phyloP scores from a whole-genome alignment of 2,888 invertebrate species.

The Keiferia lycopersicella region DNA sequence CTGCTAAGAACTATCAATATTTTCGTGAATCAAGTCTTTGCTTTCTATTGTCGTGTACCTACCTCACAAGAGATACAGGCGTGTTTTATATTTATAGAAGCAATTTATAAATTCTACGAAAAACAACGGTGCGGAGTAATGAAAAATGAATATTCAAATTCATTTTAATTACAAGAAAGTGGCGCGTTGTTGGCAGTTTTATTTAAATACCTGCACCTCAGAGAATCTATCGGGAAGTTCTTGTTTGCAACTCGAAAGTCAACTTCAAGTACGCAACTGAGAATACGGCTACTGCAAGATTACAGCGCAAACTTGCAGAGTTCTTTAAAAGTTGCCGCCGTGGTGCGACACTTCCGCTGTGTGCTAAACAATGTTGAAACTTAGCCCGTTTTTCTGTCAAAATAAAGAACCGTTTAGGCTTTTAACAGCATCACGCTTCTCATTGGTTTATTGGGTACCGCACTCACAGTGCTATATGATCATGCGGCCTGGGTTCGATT shows the following conservation, averaged over 20 bases:
- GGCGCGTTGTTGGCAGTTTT: neutral
- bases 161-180: neutral
- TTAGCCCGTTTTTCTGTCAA: too few species aligned
- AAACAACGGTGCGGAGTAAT: neutral
- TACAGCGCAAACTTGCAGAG: constrained; percentile 9
- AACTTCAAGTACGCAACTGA: constrained; percentile 10
- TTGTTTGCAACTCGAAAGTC: constrained; percentile 5
- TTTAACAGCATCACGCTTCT: too few species aligned
- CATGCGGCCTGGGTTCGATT: too few species aligned
- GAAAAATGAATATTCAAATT: constrained; percentile 7
- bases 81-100: too few species aligned
- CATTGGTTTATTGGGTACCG: too few species aligned
- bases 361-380: too few species aligned
- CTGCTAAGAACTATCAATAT: too few species aligned
- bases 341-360: neutral
- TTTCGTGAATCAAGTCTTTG: too few species aligned
- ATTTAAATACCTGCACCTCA: neutral
- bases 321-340: neutral
- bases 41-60: too few species aligned
- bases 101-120: neutral
- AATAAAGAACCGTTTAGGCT: too few species aligned
- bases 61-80: too few species aligned
- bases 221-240: constrained; percentile 5
- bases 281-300: neutral
- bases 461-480: too few species aligned